Evolutionary conservation across 1,140 invertebrate species (phyloP).

Genomic region (Oryzaephilus surinamensis): DNA sequence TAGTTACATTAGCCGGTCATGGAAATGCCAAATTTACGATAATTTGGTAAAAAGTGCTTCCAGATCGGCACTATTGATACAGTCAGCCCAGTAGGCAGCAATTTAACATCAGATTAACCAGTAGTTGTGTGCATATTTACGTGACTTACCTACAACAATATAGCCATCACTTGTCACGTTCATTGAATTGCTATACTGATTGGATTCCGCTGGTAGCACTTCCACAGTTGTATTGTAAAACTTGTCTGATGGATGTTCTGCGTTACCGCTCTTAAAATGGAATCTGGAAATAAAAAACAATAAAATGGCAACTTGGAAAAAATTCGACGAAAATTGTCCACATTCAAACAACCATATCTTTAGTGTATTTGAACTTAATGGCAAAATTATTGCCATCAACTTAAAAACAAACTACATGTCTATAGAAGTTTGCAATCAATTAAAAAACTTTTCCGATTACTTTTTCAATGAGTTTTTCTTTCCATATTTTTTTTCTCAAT

Average conservation of each 20-base stretch:
- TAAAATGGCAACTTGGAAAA: neutral
- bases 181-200: slow-evolving; percentile 35
- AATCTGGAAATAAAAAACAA: slow-evolving; percentile 49
- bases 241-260: slow-evolving; percentile 81
- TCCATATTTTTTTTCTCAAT: too few species aligned
- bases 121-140: too few species aligned
- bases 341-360: neutral
- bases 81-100: neutral
- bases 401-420: too few species aligned
- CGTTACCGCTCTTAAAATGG: slow-evolving; percentile 83
- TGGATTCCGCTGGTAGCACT: slow-evolving; percentile 49
- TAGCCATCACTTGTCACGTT: slow-evolving; percentile 61
- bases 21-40: neutral
- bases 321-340: neutral
- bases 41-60: neutral
- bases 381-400: neutral
- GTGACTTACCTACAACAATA: slow-evolving; percentile 51
- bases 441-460: too few species aligned
- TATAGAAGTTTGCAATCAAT: too few species aligned
- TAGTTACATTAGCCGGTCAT: too few species aligned
- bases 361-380: neutral
- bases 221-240: slow-evolving; percentile 86
- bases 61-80: neutral
- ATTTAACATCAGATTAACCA: too few species aligned
- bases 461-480: too few species aligned